A percentile compares a stretch with the other conserved stretches of the same genome.
Conservation (phyloP, 1,140 invertebrate genomes). For the Cyclargus thomasi region DNA sequence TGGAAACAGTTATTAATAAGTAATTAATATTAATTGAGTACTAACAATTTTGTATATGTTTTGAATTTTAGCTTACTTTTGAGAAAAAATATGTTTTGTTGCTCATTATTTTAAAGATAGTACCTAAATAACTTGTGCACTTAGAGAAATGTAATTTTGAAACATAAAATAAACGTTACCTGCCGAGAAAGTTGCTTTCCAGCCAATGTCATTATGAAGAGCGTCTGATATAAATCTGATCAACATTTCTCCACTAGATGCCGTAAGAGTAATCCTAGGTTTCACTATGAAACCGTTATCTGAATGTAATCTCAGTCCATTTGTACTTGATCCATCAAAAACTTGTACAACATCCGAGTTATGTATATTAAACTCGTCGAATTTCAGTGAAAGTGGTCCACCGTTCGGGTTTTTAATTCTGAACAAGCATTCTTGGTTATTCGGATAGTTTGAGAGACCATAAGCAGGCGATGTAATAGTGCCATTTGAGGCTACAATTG, state of each 20-base stretch:
- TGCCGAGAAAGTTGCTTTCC: slow-evolving; percentile 94
- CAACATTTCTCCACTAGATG: slow-evolving; percentile 93
- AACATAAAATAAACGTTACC: slow-evolving; percentile 69
- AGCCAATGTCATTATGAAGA: slow-evolving; percentile 86
- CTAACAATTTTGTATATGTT: too few species aligned
- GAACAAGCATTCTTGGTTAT: slow-evolving; percentile 93
- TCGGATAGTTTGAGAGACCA: slow-evolving; percentile 88
- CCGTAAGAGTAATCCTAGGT: slow-evolving; percentile 92
- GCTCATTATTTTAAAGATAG: too few species aligned
- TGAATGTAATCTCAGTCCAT: slow-evolving; percentile 90
- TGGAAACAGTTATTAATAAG: slow-evolving; percentile 53
- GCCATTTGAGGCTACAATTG: slow-evolving; percentile 86
- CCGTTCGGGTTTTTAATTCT: slow-evolving; percentile 89
- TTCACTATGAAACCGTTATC: slow-evolving; percentile 90
- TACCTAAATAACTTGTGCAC: too few species aligned
- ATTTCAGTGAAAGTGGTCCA: slow-evolving; percentile 90
- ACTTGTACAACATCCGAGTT: slow-evolving; percentile 92
- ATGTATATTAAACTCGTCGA: slow-evolving; percentile 90
- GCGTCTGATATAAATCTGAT: slow-evolving; percentile 92
- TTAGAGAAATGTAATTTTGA: neutral
- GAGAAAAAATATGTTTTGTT: too few species aligned
- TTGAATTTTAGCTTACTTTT: too few species aligned
- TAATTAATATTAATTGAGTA: too few species aligned
- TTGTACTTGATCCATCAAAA: slow-evolving; percentile 91
- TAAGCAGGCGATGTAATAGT: slow-evolving; percentile 92